Evolutionary conservation across 2,888 invertebrate genomes (phyloP), one percentile per base, ranked within the genome.

Genomic region (Ectemnius cavifrons): DNA sequence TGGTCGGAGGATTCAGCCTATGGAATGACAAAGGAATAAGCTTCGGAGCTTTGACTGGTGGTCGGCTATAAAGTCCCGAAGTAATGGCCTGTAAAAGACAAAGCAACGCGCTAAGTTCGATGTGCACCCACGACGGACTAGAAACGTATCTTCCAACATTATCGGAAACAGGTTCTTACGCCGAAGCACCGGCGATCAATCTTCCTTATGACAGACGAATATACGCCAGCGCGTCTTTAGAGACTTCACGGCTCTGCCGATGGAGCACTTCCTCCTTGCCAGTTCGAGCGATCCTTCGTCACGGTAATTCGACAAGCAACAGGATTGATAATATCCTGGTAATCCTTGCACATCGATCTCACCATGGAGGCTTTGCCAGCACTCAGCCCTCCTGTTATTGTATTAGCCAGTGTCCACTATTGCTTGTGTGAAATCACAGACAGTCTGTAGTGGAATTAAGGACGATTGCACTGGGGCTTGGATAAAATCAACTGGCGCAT

Each of bases 81-180:
- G 80, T 78, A 80, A 80, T 80, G 71, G 80, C 73, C 74, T 73
- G 78, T 80, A 80, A 80, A 80, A 71, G 73, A 63, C 72, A 60
- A 61, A 67, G 65, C 59, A 62, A 64, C 70, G 58, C 52, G 65
- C 67, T 57, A 68, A 73, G 67, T 62, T 58, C 49, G 47, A 63
- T 65, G 72, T 60, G 61, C 59, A 52, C 67, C 67, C 72, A 74
- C 64, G 62, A 64, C 58, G 67, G 28, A 77, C 71, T 77, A 74
- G 74, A 79, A 79, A 77, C 68, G 70, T 75, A 79, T 81, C 81
- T 84, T 81, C 80, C 79, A 80, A 81, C 82, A 84, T 81, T 83
- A 83, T 84, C 81, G 78, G 83, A 84, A 85, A 85, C 85, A 85
- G 85, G 84, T 85, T 85, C 83, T 76, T 73, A 75, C 72, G 18